A percentile compares a stretch with the other conserved stretches of the same genome.
Evolutionary conservation across 2,113 vertebrate genomes (phyloP).

Genomic region (Misgurnus mizolepis): DNA sequence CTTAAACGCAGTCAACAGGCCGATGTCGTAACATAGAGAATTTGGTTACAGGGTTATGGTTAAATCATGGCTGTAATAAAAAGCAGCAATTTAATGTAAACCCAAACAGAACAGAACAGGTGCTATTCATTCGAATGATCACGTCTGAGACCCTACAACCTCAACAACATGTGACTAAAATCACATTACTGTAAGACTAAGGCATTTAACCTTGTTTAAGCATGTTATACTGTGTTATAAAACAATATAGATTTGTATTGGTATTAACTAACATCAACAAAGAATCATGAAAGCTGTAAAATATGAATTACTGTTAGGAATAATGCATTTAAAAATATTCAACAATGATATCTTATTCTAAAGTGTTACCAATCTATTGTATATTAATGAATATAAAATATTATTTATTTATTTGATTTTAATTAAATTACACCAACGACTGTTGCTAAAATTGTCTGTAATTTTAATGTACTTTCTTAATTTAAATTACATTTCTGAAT

Average conservation of each 20-base stretch:
- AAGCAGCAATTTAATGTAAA: constrained; percentile 64
- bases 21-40: constrained; percentile 58
- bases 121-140: constrained; percentile 68
- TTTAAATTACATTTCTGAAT: too few relatives aligned
- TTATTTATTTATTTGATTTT: too few relatives aligned
- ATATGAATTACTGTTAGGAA: too few relatives aligned
- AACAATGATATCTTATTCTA: too few relatives aligned
- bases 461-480: too few relatives aligned
- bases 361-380: too few relatives aligned
- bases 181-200: constrained; percentile 1
- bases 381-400: too few relatives aligned
- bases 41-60: constrained; percentile 69
- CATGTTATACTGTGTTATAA: not conserved
- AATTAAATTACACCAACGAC: too few relatives aligned
- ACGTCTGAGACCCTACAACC: not conserved
- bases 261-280: too few relatives aligned
- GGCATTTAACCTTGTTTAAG: not conserved
- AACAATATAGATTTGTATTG: not conserved
- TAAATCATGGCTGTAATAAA: constrained; percentile 67
- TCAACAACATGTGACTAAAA: not conserved
- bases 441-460: too few relatives aligned
- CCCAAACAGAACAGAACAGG: constrained; percentile 68
- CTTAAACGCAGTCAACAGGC: constrained; percentile 65
- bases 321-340: too few relatives aligned
- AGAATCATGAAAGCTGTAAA: too few relatives aligned